A percentile compares a stretch with the other conserved stretches of the same genome.
Evolutionary conservation across 2,888 invertebrate species (phyloP).

Genomic region (Girardia tigrina): DNA sequence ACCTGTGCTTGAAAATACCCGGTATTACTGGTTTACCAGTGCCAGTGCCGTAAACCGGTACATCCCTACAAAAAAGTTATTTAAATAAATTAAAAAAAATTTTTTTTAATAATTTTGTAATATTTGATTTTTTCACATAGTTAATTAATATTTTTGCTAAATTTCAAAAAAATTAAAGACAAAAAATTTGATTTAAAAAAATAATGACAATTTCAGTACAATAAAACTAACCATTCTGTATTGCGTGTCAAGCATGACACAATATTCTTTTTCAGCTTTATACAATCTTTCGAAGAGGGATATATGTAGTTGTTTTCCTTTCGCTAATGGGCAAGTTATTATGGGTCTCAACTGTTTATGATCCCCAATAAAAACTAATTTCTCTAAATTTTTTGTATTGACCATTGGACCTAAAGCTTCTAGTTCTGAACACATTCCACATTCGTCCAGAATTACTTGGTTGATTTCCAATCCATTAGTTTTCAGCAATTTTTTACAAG

Average conservation of each 20-base stretch:
- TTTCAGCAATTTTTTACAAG: background rate
- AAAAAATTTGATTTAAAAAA: too few species aligned
- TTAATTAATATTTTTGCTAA: too few species aligned
- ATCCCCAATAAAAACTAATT: background rate
- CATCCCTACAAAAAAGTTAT: too few species aligned
- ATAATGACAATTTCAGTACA: too few species aligned
- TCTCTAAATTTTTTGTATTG: background rate
- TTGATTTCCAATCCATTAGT: background rate
- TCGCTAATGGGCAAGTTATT: background rate
- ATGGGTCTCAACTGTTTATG: constrained; percentile 7
- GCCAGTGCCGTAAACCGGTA: too few species aligned
- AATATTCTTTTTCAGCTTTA: background rate
- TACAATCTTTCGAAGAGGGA: constrained; percentile 1
- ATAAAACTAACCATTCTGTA: background rate
- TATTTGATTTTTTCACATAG: too few species aligned
- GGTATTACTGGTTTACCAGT: too few species aligned
- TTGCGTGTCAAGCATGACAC: background rate
- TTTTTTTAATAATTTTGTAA: too few species aligned
- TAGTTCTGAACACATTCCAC: constrained; percentile 45
- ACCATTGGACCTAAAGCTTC: constrained; percentile 41
- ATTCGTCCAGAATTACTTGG: constrained; percentile 42
- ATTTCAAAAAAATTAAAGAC: too few species aligned
- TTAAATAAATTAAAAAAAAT: too few species aligned
- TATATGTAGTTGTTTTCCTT: constrained; percentile 3
- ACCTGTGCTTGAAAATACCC: too few species aligned